phyloP scores from a whole-genome alignment of 2,797 vertebrate species.

The Rhinatrema bivittatum region DNA sequence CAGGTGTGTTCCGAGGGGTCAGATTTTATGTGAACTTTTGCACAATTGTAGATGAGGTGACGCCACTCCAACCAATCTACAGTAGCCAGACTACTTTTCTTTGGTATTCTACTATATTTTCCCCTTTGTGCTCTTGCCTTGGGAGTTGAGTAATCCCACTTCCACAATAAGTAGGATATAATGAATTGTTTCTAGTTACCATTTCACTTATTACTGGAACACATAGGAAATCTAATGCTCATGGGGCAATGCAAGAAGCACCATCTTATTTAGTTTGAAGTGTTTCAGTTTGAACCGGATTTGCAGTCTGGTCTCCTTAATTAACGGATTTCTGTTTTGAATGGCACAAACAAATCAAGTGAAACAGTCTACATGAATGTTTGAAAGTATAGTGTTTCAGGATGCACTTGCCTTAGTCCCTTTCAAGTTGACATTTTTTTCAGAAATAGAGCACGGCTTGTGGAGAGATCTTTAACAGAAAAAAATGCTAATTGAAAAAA shows the following conservation, averaged over 20 bases:
- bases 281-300: conserved; percentile 16
- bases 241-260: conserved; percentile 4
- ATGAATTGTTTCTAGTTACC: neutral
- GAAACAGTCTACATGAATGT: conserved; percentile 9
- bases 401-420: conserved; percentile 5
- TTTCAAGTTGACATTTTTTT: conserved; percentile 9
- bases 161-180: no score
- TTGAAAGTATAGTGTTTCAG: conserved; percentile 5
- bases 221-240: conserved; percentile 1
- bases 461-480: neutral
- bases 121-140: no score
- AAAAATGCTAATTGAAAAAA: neutral
- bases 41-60: no score
- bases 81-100: no score
- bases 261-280: conserved; percentile 8
- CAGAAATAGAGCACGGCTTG: conserved; percentile 9
- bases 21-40: no score
- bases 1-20: no score
- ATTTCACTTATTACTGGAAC: neutral
- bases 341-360: conserved; percentile 11
- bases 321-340: conserved; percentile 28
- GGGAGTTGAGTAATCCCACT: no score
- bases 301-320: conserved; percentile 18
- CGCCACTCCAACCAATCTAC: no score
- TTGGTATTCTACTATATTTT: no score